Conservation (phyloP, 2,113 vertebrate genomes). For the Poeciliopsis retropinna region DNA sequence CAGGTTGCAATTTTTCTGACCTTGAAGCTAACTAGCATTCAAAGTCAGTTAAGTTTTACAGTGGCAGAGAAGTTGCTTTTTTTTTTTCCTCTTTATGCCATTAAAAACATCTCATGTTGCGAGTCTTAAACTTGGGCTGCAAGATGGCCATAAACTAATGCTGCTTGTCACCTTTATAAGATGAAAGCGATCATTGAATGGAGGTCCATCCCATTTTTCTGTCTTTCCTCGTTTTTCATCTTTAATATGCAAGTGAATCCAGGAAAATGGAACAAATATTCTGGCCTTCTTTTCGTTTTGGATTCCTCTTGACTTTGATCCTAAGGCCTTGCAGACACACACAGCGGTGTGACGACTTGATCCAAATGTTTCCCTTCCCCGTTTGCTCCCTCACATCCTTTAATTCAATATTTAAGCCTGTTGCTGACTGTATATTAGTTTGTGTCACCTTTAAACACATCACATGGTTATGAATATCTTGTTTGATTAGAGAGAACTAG, state of each 20-base stretch:
- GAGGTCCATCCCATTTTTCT: conserved; percentile 14
- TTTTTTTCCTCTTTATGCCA: conserved; percentile 49
- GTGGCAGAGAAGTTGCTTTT: conserved; percentile 29
- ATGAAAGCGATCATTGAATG: conserved; percentile 51
- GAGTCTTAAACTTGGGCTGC: conserved; percentile 58
- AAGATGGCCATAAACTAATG: conserved; percentile 67
- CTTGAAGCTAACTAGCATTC: conserved; percentile 21
- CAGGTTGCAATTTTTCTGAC: conserved; percentile 39
- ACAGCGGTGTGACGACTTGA: conserved; percentile 21
- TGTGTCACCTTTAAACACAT: conserved; percentile 13
- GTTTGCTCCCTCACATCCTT: not conserved
- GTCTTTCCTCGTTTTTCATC: conserved; percentile 2
- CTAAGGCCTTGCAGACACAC: conserved; percentile 54
- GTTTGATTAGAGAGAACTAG: conserved; percentile 14
- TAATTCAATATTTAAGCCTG: conserved; percentile 13
- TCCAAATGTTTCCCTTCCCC: conserved; percentile 38
- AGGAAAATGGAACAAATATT: conserved; percentile 38
- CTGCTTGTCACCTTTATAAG: conserved; percentile 68
- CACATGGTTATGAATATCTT: conserved; percentile 15
- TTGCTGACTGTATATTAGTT: conserved; percentile 11
- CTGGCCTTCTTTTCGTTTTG: conserved; percentile 57
- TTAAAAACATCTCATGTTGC: conserved; percentile 55
- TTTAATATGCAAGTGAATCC: conserved; percentile 68
- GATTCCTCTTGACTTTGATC: conserved; percentile 36
- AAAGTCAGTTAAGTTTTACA: conserved; percentile 35